Conservation (phyloP, 2,797 vertebrate genomes). For the Sebastolobus alascanus region DNA sequence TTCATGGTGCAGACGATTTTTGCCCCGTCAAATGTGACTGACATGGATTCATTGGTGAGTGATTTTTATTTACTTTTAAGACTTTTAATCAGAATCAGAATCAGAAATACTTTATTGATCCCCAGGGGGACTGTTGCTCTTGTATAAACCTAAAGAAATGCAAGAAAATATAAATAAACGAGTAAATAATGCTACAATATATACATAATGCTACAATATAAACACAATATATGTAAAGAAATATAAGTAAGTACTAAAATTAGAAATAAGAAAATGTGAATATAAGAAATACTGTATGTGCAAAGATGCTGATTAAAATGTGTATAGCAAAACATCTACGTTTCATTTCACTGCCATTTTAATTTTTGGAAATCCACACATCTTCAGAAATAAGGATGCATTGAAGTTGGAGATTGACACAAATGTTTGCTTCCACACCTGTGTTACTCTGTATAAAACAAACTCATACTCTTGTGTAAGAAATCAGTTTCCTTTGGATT, state of each 20-base stretch:
- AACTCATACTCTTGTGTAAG: neutral
- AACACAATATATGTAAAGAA: no score
- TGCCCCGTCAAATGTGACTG: constrained; percentile 90
- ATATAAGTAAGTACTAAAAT: no score
- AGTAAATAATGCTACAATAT: no score
- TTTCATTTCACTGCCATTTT: neutral
- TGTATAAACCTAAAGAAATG: no score
- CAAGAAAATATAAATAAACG: no score
- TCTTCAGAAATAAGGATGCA: neutral
- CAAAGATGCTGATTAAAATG: constrained; percentile 1
- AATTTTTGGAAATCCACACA: neutral
- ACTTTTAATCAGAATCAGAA: neutral
- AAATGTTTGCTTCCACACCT: neutral
- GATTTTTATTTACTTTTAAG: neutral
- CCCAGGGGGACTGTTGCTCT: no score
- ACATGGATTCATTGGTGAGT: constrained; percentile 98
- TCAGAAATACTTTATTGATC: no score
- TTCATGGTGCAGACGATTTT: constrained; percentile 99
- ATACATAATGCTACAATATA: no score
- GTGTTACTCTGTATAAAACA: neutral
- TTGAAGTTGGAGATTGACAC: neutral
- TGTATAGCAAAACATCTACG: neutral
- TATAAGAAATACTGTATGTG: no score
- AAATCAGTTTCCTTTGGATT: neutral
- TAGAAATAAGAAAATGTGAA: no score